These are phyloP conservation scores for Dunckerocampus dactyliophorus DNA, from an alignment of 2,113 vertebrate species.

Conservation along the genomic window DNA sequence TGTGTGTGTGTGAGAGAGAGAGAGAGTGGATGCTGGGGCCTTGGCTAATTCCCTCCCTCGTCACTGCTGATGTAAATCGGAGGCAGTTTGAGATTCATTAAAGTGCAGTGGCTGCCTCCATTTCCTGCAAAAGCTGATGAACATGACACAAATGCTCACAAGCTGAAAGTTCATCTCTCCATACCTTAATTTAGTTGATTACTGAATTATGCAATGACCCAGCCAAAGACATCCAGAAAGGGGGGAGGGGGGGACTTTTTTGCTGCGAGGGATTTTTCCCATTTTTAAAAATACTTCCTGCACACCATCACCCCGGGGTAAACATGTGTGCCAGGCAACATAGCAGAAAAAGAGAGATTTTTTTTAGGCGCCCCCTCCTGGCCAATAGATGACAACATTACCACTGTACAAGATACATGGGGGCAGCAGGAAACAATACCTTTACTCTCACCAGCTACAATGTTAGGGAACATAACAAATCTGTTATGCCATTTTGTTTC, in stretches of 20 bases:
- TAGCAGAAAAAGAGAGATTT: slow-evolving; percentile 49
- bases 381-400: slow-evolving; percentile 24
- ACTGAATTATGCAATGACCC: slow-evolving; percentile 70
- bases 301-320: slow-evolving; percentile 50
- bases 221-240: slow-evolving; percentile 48
- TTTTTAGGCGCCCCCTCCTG: slow-evolving; percentile 10
- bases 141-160: slow-evolving; percentile 65
- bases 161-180: slow-evolving; percentile 61
- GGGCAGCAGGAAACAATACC: too few species aligned
- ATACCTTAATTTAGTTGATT: slow-evolving; percentile 65
- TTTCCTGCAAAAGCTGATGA: slow-evolving; percentile 51
- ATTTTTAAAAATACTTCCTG: slow-evolving; percentile 58
- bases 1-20: slow-evolving; percentile 22
- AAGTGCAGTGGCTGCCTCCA: slow-evolving; percentile 28
- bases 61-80: slow-evolving; percentile 51
- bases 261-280: slow-evolving; percentile 20
- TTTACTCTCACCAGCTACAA: too few species aligned
- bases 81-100: slow-evolving; percentile 54
- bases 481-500: too few species aligned
- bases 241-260: background rate
- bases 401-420: too few species aligned
- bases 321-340: slow-evolving; percentile 63
- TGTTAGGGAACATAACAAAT: too few species aligned
- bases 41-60: slow-evolving; percentile 44
- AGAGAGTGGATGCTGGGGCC: slow-evolving; percentile 26